phyloP scores from a whole-genome alignment of 2,113 vertebrate species.

The Ammospiza caudacuta region DNA sequence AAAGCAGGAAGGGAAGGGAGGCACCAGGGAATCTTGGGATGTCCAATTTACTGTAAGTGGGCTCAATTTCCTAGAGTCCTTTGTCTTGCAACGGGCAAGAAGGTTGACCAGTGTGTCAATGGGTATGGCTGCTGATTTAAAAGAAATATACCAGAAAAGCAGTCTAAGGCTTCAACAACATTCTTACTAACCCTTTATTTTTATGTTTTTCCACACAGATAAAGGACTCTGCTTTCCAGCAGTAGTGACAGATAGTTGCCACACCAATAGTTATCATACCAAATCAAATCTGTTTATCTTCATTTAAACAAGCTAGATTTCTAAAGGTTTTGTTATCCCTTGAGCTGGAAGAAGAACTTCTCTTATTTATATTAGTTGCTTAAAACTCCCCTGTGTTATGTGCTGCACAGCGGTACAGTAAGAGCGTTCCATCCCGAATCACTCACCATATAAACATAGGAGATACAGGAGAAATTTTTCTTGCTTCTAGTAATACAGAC shows the following conservation, averaged over 20 bases:
- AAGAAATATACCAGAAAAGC: neutral
- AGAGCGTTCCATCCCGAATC: neutral
- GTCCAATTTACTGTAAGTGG: neutral
- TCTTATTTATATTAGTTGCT: slow-evolving; percentile 64
- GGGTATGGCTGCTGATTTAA: neutral
- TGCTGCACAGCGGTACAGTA: neutral
- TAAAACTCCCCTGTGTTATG: slow-evolving; percentile 43
- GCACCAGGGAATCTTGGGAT: neutral
- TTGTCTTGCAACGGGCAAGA: neutral
- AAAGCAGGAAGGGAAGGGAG: slow-evolving; percentile 38
- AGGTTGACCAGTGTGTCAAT: neutral
- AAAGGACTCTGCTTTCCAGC: neutral
- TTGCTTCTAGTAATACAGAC: neutral
- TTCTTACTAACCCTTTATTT: neutral
- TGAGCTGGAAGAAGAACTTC: slow-evolving; percentile 29
- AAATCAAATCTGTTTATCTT: slow-evolving; percentile 56
- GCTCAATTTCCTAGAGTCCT: neutral
- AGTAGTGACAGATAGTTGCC: slow-evolving; percentile 50
- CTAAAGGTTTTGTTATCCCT: slow-evolving; percentile 55
- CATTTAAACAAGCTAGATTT: slow-evolving; percentile 64
- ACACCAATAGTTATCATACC: slow-evolving; percentile 61
- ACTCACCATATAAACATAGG: slow-evolving; percentile 38
- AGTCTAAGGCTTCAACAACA: neutral
- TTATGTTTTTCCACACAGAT: neutral
- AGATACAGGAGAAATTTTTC: slow-evolving; percentile 42